A percentile compares a stretch with the other conserved stretches of the same genome.
phyloP scores from a whole-genome alignment of 2,797 vertebrate genomes.

The Microctenopoma steveboyesi region DNA sequence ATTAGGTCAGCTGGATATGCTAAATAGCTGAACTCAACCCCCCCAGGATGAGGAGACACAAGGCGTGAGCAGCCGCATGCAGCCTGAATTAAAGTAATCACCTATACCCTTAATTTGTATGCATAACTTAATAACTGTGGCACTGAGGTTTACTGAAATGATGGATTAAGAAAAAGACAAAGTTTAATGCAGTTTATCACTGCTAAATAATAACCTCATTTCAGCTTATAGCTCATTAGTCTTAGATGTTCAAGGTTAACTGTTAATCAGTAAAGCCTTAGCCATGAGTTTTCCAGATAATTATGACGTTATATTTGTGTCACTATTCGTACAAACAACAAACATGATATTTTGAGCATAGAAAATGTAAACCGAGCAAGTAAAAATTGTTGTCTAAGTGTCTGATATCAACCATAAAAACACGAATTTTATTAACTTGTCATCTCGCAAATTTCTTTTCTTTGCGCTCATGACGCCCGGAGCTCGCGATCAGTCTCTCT shows the following conservation, averaged over 20 bases:
- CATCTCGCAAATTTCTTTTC: too few species aligned
- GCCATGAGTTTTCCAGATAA: slow-evolving; percentile 43
- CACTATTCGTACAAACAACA: too few species aligned
- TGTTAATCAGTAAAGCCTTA: slow-evolving; percentile 45
- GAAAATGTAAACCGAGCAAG: too few species aligned
- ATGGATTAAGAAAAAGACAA: slow-evolving; percentile 7
- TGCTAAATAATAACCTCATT: slow-evolving; percentile 8
- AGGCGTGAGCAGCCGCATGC: slow-evolving; percentile 2
- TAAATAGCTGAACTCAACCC: slow-evolving; percentile 62
- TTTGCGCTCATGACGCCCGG: too few species aligned
- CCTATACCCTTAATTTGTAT: slow-evolving; percentile 24
- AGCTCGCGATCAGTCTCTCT: too few species aligned
- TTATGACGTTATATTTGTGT: neutral
- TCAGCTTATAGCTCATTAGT: slow-evolving; percentile 32
- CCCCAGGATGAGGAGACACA: slow-evolving; percentile 39
- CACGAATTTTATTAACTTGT: too few species aligned
- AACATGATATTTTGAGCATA: too few species aligned
- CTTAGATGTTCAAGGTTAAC: slow-evolving; percentile 39
- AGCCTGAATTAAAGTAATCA: slow-evolving; percentile 27
- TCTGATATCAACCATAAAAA: too few species aligned
- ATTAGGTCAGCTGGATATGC: slow-evolving; percentile 35
- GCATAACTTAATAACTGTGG: slow-evolving; percentile 7
- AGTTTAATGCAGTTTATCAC: too few species aligned
- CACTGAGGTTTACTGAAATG: slow-evolving; percentile 11
- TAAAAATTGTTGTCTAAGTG: too few species aligned